These are phyloP conservation scores for Mystacornis crossleyi DNA, from an alignment of 2,113 vertebrate genomes.

Conservation along the genomic window DNA sequence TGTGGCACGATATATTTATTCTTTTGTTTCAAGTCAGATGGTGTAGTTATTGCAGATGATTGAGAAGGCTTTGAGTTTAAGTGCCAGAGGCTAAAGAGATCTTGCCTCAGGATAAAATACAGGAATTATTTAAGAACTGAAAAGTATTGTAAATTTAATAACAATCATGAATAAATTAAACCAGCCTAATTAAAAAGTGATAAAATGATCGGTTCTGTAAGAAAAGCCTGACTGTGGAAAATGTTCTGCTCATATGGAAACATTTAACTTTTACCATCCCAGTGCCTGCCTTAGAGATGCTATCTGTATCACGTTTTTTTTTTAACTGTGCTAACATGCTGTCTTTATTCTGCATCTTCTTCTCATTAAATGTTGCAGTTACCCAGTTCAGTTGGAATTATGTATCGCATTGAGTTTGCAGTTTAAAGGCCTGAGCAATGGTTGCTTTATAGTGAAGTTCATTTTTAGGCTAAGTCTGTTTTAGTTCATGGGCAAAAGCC, in stretches of 20 bases:
- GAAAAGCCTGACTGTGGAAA: not conserved
- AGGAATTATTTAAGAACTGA: constrained; percentile 61
- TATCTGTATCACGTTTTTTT: fast-evolving
- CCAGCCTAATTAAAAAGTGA: constrained; percentile 45
- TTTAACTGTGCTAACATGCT: not conserved
- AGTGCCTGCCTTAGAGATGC: not conserved
- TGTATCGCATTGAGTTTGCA: no score
- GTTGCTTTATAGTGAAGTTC: no score
- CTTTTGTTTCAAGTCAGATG: not conserved
- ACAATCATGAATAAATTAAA: constrained; percentile 58
- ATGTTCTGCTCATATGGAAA: not conserved
- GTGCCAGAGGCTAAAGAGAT: constrained; percentile 49
- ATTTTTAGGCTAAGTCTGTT: no score
- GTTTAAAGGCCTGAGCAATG: no score
- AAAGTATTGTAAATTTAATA: constrained; percentile 65
- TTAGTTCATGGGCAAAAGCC: no score
- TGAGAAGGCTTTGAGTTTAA: constrained; percentile 17
- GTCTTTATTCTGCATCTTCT: not conserved
- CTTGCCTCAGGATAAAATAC: constrained; percentile 41
- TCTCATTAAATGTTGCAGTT: not conserved
- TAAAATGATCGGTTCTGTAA: not conserved
- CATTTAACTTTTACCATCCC: not conserved
- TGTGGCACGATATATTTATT: not conserved
- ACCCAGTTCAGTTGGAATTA: not conserved
- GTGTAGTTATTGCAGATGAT: not conserved